Percentiles rank a stretch among this genome's conserved stretches.
phyloP scores from a whole-genome alignment of 2,888 invertebrate genomes.

The Leptogaster cylindrica region DNA sequence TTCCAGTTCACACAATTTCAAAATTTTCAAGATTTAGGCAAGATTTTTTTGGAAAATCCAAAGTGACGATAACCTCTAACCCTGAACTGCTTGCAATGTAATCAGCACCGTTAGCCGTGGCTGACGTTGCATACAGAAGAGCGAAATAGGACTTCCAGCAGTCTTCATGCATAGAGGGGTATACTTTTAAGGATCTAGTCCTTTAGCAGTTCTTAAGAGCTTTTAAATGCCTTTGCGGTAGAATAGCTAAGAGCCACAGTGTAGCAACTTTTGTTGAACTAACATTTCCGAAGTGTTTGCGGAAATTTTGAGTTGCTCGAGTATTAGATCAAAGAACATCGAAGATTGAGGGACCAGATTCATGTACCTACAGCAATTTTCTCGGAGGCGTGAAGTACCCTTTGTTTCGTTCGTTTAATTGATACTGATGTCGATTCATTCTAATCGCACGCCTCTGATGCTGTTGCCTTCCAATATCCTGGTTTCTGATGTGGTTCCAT shows the following conservation, averaged over 20 bases:
- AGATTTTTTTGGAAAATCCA: too few species aligned
- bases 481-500: too few species aligned
- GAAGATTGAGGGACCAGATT: background rate
- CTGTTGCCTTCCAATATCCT: background rate
- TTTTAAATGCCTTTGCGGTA: conserved; percentile 1
- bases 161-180: background rate
- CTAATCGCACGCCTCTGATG: background rate
- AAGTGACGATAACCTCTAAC: too few species aligned
- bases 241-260: background rate
- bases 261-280: conserved; percentile 21
- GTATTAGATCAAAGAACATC: conserved; percentile 10
- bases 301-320: conserved; percentile 24
- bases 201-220: background rate
- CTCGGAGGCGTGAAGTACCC: conserved; percentile 19
- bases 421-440: background rate
- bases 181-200: conserved; percentile 4
- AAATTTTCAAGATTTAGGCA: too few species aligned
- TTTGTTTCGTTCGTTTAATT: background rate
- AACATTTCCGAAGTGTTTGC: conserved; percentile 3
- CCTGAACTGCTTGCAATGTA: background rate
- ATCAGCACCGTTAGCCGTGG: background rate
- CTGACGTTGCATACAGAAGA: background rate
- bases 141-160: background rate
- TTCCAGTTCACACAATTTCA: too few species aligned
- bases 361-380: background rate